Evolutionary conservation across 2,113 vertebrate genomes (phyloP).

Genomic region (Bos indicus): DNA sequence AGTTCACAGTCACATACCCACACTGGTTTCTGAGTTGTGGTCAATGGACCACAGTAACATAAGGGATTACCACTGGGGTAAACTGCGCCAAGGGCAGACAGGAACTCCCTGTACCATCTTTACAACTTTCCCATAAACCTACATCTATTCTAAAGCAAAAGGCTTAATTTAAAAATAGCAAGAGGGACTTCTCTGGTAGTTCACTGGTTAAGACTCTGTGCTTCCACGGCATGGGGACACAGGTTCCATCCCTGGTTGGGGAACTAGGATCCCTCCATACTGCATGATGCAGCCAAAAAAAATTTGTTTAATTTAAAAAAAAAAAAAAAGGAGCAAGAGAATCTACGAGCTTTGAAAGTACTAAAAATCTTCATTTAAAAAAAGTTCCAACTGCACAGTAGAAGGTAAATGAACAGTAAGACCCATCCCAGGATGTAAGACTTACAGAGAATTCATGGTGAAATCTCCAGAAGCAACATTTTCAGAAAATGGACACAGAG

Average conservation of each 20-base stretch:
- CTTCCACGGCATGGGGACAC: accelerated
- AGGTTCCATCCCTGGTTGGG: background rate
- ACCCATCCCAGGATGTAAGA: background rate
- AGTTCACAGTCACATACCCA: background rate
- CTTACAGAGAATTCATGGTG: background rate
- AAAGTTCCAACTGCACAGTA: background rate
- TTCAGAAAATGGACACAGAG: background rate
- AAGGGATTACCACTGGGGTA: background rate
- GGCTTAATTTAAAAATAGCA: background rate
- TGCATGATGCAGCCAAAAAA: background rate
- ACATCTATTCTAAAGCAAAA: background rate
- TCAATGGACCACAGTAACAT: background rate
- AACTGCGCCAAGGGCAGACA: accelerated
- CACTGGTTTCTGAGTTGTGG: background rate
- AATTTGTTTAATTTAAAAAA: background rate
- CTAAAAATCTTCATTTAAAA: background rate
- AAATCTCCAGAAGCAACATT: background rate
- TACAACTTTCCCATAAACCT: background rate
- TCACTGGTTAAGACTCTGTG: background rate
- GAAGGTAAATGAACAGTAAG: constrained; percentile 4
- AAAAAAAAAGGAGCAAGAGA: background rate
- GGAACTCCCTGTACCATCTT: background rate
- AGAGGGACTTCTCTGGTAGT: background rate
- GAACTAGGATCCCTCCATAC: background rate
- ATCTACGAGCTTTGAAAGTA: background rate